These are phyloP conservation scores for Enteromius trimaculatus DNA, from an alignment of 2,797 vertebrate species.

Conservation along the genomic window DNA sequence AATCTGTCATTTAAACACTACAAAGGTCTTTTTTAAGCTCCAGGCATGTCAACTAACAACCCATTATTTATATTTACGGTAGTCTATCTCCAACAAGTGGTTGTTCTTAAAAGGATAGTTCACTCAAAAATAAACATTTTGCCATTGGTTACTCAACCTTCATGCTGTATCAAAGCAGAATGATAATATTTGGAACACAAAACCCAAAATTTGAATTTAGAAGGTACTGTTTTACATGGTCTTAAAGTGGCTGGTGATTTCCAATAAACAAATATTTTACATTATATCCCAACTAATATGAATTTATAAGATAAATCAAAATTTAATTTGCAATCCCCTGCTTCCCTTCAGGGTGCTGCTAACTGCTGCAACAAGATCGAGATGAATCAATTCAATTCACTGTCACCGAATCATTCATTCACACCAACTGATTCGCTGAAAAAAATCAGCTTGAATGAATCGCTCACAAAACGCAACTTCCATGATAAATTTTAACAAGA, in stretches of 20 bases:
- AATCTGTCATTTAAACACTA: conserved; percentile 54
- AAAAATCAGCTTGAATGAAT: neutral
- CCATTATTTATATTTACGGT: conserved; percentile 30
- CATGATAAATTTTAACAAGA: neutral
- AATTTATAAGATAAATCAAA: neutral
- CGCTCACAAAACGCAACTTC: neutral
- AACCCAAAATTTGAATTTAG: neutral
- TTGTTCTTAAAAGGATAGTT: neutral
- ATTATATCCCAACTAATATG: neutral
- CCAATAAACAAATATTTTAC: neutral
- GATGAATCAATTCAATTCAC: neutral
- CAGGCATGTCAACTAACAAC: conserved; percentile 17
- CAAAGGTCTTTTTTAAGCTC: conserved; percentile 47
- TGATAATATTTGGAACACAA: neutral
- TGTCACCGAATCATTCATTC: neutral
- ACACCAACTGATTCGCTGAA: neutral
- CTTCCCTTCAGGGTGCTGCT: neutral
- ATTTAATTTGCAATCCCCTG: no score
- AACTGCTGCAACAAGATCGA: neutral
- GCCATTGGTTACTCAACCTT: neutral
- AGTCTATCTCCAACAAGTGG: neutral
- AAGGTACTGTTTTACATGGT: neutral
- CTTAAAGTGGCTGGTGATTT: neutral
- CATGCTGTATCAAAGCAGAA: neutral
- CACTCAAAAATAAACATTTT: neutral